A percentile compares a stretch with the other conserved stretches of the same genome.
These are phyloP conservation scores for Myotis pilosus DNA, from an alignment of 2,797 vertebrate genomes.

Conservation along the genomic window DNA sequence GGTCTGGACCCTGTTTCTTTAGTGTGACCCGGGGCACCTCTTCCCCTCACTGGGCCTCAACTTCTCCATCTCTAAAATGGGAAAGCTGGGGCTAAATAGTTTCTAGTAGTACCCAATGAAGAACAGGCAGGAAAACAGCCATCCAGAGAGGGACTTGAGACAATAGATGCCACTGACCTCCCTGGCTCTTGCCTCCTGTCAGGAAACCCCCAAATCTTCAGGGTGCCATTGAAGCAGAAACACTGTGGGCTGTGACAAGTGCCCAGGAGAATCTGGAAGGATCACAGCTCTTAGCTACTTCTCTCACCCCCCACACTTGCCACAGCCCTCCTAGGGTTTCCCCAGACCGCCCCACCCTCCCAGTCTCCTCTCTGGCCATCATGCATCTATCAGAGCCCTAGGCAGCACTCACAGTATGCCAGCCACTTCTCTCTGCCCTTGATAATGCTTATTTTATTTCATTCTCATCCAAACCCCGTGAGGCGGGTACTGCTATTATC, in stretches of 20 bases:
- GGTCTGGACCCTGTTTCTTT: not conserved
- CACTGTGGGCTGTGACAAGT: not conserved
- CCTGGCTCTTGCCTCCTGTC: not conserved
- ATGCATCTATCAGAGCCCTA: not conserved
- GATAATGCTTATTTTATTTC: not conserved
- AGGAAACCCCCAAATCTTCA: not conserved
- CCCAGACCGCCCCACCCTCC: not conserved
- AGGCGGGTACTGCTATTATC: not conserved
- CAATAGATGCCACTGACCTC: not conserved
- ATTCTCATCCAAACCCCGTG: not conserved
- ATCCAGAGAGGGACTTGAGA: not conserved
- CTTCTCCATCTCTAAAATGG: slow-evolving; percentile 6
- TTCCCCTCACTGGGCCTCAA: not conserved
- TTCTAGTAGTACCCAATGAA: not conserved
- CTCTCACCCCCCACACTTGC: fast-evolving
- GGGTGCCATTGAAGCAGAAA: not conserved
- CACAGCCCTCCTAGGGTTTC: not conserved
- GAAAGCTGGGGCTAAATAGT: not conserved
- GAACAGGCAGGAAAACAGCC: not conserved
- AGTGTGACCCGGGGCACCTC: not conserved
- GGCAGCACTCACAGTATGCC: not conserved
- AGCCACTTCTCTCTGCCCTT: not conserved
- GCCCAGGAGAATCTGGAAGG: not conserved
- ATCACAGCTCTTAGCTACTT: not conserved
- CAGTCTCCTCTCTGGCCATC: not conserved